These are phyloP conservation scores for Asteroscopus sphinx DNA, from an alignment of 2,888 invertebrate genomes.

Conservation along the genomic window DNA sequence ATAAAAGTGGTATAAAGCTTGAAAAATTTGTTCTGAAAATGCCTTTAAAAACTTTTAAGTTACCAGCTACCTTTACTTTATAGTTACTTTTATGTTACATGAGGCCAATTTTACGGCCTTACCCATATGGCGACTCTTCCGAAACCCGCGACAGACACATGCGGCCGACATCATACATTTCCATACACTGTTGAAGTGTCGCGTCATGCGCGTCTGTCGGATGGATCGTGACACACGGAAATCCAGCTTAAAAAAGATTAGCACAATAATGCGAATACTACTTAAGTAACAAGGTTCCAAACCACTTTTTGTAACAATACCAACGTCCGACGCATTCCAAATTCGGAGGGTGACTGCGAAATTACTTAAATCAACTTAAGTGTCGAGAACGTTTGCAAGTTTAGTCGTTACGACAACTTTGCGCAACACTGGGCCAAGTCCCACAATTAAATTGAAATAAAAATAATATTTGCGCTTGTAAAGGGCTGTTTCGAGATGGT, in stretches of 20 bases:
- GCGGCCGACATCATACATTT: no score
- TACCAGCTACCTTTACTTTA: no score
- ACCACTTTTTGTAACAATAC: slow-evolving; percentile 23
- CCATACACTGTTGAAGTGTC: no score
- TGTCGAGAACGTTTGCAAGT: slow-evolving; percentile 42
- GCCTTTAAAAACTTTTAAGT: no score
- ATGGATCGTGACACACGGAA: no score
- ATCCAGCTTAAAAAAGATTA: not conserved
- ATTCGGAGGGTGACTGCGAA: slow-evolving; percentile 38
- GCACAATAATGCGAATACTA: slow-evolving; percentile 22
- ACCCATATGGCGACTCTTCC: no score
- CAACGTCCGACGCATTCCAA: slow-evolving; percentile 36
- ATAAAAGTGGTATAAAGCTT: no score
- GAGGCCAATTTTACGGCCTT: no score
- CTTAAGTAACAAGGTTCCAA: slow-evolving; percentile 35
- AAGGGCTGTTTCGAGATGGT: slow-evolving; percentile 26
- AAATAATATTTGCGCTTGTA: slow-evolving; percentile 45
- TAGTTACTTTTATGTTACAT: no score
- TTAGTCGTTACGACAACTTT: slow-evolving; percentile 39
- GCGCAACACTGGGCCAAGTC: slow-evolving; percentile 19
- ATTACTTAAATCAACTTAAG: slow-evolving; percentile 51
- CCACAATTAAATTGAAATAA: slow-evolving; percentile 49
- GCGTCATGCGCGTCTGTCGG: no score
- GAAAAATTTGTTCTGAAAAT: no score
- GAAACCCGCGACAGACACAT: no score